Base-by-base conservation (phyloP, 1,140 invertebrate species). In the Drosophila chauvacae region DNA sequence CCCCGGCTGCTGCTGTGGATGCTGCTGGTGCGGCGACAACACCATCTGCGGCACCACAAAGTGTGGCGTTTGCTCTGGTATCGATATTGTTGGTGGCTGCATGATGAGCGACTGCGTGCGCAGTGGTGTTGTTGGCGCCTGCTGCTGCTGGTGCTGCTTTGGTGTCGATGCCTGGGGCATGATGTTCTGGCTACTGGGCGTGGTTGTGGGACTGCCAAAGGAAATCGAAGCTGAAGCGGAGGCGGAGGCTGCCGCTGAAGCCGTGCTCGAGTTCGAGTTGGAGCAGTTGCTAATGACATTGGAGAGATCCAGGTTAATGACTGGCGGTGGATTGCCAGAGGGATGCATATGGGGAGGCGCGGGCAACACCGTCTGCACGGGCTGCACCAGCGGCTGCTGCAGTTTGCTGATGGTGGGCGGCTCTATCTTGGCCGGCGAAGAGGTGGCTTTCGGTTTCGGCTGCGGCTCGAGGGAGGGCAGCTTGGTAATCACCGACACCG, bases 11-110 rank as follows among this genome's bases (percentile, higher is more conserved):
- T 84, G 81, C 23, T 78, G 83, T 6, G 48, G 61, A 3, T 77
- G 70, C 50, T 77, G 85, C 50, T 77, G 85, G 20, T 86, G 81
- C 7, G 90, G 86, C 20, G 83, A 94, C 65, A 94, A 92, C 14
- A 94, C 93, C 64, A 94, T 93, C 3, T 93, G 93, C 64, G 94
- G 94, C 80, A 94, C 94, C 48, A 94, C 85, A 65, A 94, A 93
- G 80, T 94, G 94, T 0, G 84, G 39, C 2, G 79, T 33, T 14
- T 71, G 75, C 44, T 95, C 94, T 16, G 94, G 94, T 83, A 94
- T 94, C 81, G 94, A 94, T 37, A 95, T 95, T 3, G 94, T 94
- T 4, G 94, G 94, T 37, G 94, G 94, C 76, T 94, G 94, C 88
- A 94, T 93, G 2, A 85, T 85, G 66, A 85, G 75, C 30, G 92